Evolutionary conservation across 2,797 vertebrate genomes (phyloP), one percentile per base, ranked within the genome.

Genomic region (Gymnodraco acuticeps): DNA sequence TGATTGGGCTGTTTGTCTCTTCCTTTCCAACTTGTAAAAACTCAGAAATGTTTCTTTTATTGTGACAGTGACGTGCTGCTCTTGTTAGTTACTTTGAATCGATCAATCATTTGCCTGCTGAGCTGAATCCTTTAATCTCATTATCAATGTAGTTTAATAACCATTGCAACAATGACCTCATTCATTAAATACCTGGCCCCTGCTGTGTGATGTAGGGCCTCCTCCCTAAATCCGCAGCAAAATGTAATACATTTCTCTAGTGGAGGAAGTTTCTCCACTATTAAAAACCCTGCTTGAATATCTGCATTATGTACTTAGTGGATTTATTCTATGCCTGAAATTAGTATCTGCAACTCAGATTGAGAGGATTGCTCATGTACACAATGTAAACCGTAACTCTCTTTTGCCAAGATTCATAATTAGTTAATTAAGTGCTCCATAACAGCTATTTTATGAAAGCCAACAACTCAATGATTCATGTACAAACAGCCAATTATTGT

Each of bases 401-500:
- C 51, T 53, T 14, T 15, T 2, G n/a, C 38, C 41, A 53, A 27
- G 15, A 41, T 11, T 60, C n/a, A 41, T 12, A 43, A 45, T 58
- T 52, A 8, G 27, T 27, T 27, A 23, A 23, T 23, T 23, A 72
- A 73, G 47, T 41, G 43, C 27, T 23, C 48, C 38, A 63, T 33
- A 43, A 38, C 33, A 27, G 43, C 48, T 43, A 6, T 41, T 53
- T 48, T 42, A 41, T 50, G 42, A 23, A 60, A 59, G 16, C 52
- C 33, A 72, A 23, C 55, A 20, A 17, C 47, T 23, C 53, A 38
- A 0, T 8, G 14, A 53, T 23, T 62, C 64, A 17, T 23, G 4
- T 19, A 60, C 63, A 64, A 79, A 74, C 48, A 60, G 51, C 33
- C 16, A 53, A 20, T 73, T 61, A 60, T 10, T 43, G 10, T n/a